phyloP scores from a whole-genome alignment of 2,797 vertebrate genomes.

The Amblyopsis hoosieri region DNA sequence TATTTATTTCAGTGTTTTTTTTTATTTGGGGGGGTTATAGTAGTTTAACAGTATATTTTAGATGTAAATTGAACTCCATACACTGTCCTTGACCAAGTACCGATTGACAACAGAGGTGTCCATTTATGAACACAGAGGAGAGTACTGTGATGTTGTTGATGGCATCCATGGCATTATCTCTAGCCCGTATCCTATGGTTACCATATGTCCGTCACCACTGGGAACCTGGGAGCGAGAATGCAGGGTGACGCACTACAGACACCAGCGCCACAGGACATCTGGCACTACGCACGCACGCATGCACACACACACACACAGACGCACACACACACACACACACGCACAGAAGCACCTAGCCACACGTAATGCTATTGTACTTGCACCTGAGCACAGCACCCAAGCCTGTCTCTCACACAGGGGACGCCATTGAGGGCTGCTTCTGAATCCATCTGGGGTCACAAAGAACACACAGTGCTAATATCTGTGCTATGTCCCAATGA shows the following conservation, averaged over 20 bases:
- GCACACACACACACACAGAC: neutral
- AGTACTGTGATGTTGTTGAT: constrained; percentile 49
- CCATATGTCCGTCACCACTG: constrained; percentile 71
- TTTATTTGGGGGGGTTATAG: too few relatives aligned
- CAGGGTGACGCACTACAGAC: constrained; percentile 70
- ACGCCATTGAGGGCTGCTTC: constrained; percentile 40
- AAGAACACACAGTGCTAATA: constrained; percentile 68
- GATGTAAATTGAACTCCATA: too few relatives aligned
- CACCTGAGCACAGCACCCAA: constrained; percentile 27
- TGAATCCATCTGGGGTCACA: constrained; percentile 60
- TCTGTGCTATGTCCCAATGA: constrained; percentile 63
- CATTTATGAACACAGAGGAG: constrained; percentile 4
- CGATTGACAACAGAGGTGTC: neutral
- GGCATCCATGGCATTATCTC: constrained; percentile 54
- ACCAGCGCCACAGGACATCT: constrained; percentile 57
- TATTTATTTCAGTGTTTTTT: too few relatives aligned
- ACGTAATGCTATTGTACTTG: constrained; percentile 20
- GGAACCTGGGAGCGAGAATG: constrained; percentile 57
- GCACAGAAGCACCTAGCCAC: constrained; percentile 22
- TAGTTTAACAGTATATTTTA: too few relatives aligned
- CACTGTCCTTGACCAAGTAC: neutral
- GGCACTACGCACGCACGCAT: constrained; percentile 41
- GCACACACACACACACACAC: constrained; percentile 4
- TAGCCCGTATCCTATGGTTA: constrained; percentile 68
- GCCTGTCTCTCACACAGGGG: constrained; percentile 35